Conservation (phyloP, 1,140 invertebrate species). For the Carposina sasakii region DNA sequence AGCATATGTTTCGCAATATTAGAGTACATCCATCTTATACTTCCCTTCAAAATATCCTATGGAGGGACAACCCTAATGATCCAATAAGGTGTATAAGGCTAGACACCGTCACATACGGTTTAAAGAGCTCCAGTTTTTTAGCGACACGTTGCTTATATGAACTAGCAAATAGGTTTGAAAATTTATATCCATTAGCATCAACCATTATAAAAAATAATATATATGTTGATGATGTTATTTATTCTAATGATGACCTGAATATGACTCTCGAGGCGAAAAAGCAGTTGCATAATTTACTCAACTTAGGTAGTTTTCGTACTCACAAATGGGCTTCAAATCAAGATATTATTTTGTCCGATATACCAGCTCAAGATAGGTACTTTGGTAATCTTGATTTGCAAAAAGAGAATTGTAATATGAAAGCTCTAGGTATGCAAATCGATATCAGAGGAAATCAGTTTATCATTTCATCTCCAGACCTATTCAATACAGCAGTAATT, state of each 20-base stretch:
- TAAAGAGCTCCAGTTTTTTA: conserved; percentile 23
- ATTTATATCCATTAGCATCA: conserved; percentile 22
- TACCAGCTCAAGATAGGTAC: conserved; percentile 2
- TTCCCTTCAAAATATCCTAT: conserved; percentile 26
- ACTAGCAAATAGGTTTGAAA: conserved; percentile 8
- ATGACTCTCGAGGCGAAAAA: conserved; percentile 7
- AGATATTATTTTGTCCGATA: not conserved
- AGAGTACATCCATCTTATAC: conserved; percentile 20
- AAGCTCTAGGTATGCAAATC: conserved; percentile 5
- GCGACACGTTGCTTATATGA: conserved; percentile 23
- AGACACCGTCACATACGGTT: conserved; percentile 27
- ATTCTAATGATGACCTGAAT: conserved; percentile 9
- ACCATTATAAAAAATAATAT: conserved; percentile 13
- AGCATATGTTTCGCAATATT: conserved; percentile 19
- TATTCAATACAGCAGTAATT: not conserved
- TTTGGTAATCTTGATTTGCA: conserved; percentile 4
- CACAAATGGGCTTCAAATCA: conserved; percentile 20
- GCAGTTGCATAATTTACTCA: conserved; percentile 12
- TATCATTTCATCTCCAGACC: not conserved
- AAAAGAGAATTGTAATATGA: conserved; percentile 4
- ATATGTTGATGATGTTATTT: conserved; percentile 23
- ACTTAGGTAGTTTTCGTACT: conserved; percentile 14
- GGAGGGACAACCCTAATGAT: conserved; percentile 19
- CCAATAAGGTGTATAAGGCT: conserved; percentile 24
- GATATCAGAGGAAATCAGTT: not conserved